Conservation (phyloP, 2,797 vertebrate genomes). For the Staurois parvus region DNA sequence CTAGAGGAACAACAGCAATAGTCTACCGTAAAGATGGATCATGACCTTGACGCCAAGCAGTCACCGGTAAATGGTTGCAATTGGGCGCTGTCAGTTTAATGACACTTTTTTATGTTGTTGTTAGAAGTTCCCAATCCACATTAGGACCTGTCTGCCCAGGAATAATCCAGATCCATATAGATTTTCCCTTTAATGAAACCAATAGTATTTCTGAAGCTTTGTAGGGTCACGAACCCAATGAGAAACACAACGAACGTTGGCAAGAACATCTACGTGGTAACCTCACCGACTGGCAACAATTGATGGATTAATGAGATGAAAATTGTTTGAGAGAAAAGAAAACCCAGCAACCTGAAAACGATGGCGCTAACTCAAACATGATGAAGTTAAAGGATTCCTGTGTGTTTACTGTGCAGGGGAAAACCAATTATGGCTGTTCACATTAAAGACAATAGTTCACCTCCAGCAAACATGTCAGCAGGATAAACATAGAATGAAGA, state of each 20-base stretch:
- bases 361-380: neutral
- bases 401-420: neutral
- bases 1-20: too few species aligned
- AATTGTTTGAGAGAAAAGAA: neutral
- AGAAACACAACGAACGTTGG: neutral
- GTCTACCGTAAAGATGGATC: too few species aligned
- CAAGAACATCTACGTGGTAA: neutral
- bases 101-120: neutral
- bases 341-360: neutral
- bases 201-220: neutral
- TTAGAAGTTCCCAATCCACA: neutral
- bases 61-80: neutral
- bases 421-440: too few species aligned
- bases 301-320: constrained; percentile 2
- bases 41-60: neutral
- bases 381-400: neutral
- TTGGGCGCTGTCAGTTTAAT: neutral
- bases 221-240: neutral
- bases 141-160: neutral
- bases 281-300: neutral
- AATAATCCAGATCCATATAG: neutral
- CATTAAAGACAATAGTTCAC: neutral
- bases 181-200: constrained; percentile 4
- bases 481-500: neutral
- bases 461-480: neutral